Evolutionary conservation across 1,140 invertebrate species (phyloP), one percentile per base, ranked within the genome.

Genomic region (Neoseiulus cucumeris): DNA sequence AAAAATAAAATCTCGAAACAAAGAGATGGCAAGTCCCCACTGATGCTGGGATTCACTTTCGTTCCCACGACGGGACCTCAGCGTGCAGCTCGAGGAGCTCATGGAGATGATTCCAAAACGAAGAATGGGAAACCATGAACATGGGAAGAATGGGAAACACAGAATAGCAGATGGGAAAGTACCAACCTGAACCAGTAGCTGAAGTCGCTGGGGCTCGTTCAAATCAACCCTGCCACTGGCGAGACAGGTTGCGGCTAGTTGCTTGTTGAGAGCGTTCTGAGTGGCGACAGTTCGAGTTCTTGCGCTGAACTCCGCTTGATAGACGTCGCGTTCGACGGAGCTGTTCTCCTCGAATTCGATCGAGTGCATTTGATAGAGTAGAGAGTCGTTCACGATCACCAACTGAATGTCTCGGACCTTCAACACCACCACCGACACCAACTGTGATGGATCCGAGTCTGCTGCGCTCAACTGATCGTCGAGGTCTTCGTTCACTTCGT

Each of bases 351-450:
- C 51, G 33, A 59, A 59, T 59, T 59, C 51, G 51, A 59, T 25
- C 25, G 51, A 59, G 51, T 59, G 51, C 51, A 59, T 59, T 59
- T 59, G 51, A 25, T 59, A 59, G 14, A 59, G 51, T 2, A 59
- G 33, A 17, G 51, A 25, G 25, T 59, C 33, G 33, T 59, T 59
- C 12, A 33, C 51, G 25, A 59, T 17, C 6, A 20, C 51, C 14
- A 59, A 33, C 51, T 59, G 51, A 25, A 59, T 59, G 33, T 59
- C 51, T 17, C 51, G 51, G 22, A 59, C 51, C 22, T 59, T 59
- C 25, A 59, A 33, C 12, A 59, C 51, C 14, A 59, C 51, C 25
- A 59, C 51, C 22, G 51, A 25, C 33, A 59, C 51, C 51, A 33
- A 29, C 4, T 59, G 51, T 59, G 51, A 59, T 39, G 33, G 33